A percentile compares a stretch with the other conserved stretches of the same genome.
phyloP scores from a whole-genome alignment of 2,888 invertebrate species.

The Rapana venosa region DNA sequence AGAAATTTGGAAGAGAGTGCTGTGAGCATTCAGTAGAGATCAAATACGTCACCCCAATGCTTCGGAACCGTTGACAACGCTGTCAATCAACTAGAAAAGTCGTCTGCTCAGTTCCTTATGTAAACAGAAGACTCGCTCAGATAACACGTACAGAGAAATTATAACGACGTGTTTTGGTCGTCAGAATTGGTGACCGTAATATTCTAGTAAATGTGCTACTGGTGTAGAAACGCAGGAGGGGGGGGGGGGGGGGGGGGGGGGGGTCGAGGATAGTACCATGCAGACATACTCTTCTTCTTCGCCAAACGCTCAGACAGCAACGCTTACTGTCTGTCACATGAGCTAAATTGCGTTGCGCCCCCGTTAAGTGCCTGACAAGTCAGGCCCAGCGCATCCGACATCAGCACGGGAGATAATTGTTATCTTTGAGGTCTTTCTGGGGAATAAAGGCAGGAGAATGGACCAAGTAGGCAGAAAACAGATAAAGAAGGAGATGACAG shows the following conservation, averaged over 20 bases:
- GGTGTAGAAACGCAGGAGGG: background rate
- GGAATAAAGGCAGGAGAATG: too few relatives aligned
- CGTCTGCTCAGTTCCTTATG: background rate
- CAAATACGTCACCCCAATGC: background rate
- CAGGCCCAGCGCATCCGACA: too few relatives aligned
- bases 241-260: too few relatives aligned
- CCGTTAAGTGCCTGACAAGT: too few relatives aligned
- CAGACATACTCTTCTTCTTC: too few relatives aligned
- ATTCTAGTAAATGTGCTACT: background rate
- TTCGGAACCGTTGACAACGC: constrained; percentile 5
- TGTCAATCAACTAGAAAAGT: background rate
- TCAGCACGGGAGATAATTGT: too few relatives aligned
- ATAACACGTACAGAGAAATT: background rate
- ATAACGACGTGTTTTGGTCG: background rate
- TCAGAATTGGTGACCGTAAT: background rate
- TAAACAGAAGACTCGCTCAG: background rate
- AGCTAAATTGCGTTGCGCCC: too few relatives aligned
- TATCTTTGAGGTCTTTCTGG: too few relatives aligned
- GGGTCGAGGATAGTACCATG: background rate
- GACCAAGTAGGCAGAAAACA: too few relatives aligned
- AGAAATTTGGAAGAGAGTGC: background rate
- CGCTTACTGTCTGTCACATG: too few relatives aligned
- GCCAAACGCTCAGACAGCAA: too few relatives aligned
- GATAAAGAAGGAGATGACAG: too few relatives aligned
- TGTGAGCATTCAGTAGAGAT: background rate